Base-by-base conservation (phyloP, 1,140 invertebrate species). In the Venturia canescens region DNA sequence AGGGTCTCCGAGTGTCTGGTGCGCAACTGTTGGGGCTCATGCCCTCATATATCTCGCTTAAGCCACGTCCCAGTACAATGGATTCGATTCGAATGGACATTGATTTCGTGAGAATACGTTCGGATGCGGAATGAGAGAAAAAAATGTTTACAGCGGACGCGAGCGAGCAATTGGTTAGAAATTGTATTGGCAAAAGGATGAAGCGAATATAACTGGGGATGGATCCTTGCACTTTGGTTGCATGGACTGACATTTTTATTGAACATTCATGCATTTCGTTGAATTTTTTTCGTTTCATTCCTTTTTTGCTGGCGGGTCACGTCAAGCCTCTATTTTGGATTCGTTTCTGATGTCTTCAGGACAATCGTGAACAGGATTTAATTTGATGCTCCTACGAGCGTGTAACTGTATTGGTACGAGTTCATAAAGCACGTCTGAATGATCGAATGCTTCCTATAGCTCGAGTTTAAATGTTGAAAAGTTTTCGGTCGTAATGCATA, bases 1-100 rank as follows among this genome's bases (percentile, higher is more conserved):
- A 86, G 87, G 85, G 86, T 81, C 86, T 84, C 81, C 79, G 79
- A 75, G 84, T 69, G 80, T 48, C 27, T 66, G 63, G 63, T 66
- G 50, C 63, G 21, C 63, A 26, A 66, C 63, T 66, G 63, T 66
- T 66, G 13, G 63, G 13, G 63, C 63, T 66, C 29, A 15, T 27
- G 63, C 23, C n/a, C 23, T 27, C 27, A 26, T 66, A 34, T 70
- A 31, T 71, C 38, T 71, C 50, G 50, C 50, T 18, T 53, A 53
- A 53, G 50, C 50, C 50, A 53, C 13, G 38, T 44, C 38, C 38
- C 38, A 44, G 38, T 44, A 44, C 38, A 44, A 44, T 44, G 38
- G 38, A 44, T 44, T 44, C 38, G 38, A 44, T 44, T 44, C 38
- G 38, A 44, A 44, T 44, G 38, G 38, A 44, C 38, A 44, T 44